phyloP scores from a whole-genome alignment of 2,888 invertebrate species.

The Xanthia icteritia region DNA sequence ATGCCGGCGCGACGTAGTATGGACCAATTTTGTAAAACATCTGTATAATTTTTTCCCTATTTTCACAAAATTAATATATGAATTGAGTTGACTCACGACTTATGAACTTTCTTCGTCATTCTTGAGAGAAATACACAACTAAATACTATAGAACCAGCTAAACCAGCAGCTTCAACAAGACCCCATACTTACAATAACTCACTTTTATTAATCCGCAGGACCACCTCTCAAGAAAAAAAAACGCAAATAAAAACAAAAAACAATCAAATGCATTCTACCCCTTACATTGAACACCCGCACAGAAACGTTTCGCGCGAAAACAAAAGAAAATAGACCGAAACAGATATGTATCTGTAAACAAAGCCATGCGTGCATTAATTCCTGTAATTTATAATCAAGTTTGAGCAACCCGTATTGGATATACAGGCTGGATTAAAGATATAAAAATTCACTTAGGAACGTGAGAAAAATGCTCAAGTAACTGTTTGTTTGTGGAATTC shows the following conservation, averaged over 20 bases:
- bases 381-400: conserved; percentile 74
- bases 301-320: conserved; percentile 38
- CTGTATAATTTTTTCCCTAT: too few species aligned
- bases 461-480: conserved; percentile 60
- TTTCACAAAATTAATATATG: too few species aligned
- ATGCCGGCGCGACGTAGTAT: too few species aligned
- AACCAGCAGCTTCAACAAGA: conserved; percentile 2
- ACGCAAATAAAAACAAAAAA: conserved; percentile 13
- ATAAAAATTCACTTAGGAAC: conserved; percentile 61
- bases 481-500: conserved; percentile 54
- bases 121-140: neutral
- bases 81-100: neutral
- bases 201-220: conserved; percentile 19
- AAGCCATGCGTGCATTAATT: conserved; percentile 74
- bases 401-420: conserved; percentile 58
- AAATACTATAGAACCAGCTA: neutral
- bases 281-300: conserved; percentile 46
- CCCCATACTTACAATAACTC: conserved; percentile 6
- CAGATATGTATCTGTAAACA: conserved; percentile 68
- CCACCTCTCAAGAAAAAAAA: conserved; percentile 22
- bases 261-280: conserved; percentile 23
- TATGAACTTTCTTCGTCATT: neutral
- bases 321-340: conserved; percentile 56
- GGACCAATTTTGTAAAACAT: too few species aligned
- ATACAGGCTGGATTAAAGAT: conserved; percentile 64